Conservation (phyloP, 2,888 invertebrate genomes). For the Eupithecia subfuscata region DNA sequence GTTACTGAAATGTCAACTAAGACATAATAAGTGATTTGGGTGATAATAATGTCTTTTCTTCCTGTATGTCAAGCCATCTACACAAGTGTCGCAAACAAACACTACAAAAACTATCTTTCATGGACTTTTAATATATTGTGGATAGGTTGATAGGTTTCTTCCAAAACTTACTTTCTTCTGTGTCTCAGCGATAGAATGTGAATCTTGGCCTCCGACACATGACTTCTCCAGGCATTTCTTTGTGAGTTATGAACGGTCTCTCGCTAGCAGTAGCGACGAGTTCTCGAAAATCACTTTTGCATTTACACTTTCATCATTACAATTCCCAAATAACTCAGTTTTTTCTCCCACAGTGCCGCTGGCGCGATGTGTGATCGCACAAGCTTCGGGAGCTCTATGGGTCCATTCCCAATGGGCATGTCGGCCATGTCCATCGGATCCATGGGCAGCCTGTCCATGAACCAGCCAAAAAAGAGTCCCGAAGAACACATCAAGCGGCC, state of each 20-base stretch:
- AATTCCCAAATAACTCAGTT: not conserved
- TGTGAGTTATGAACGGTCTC: not conserved
- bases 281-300: too few species aligned
- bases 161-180: too few species aligned
- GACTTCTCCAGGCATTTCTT: not conserved
- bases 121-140: not conserved
- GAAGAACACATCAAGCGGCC: conserved; percentile 97
- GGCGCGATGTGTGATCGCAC: conserved; percentile 89
- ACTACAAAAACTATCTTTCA: not conserved
- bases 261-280: not conserved
- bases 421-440: conserved; percentile 83
- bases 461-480: conserved; percentile 84
- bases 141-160: too few species aligned
- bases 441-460: conserved; percentile 84
- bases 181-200: too few species aligned
- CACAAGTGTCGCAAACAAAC: not conserved
- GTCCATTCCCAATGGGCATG: conserved; percentile 82
- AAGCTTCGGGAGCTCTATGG: conserved; percentile 84
- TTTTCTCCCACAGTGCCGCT: conserved; percentile 84
- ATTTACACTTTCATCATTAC: too few species aligned
- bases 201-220: too few species aligned
- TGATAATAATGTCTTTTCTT: not conserved
- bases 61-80: not conserved
- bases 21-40: too few species aligned
- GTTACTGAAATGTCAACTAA: not conserved